Conservation (phyloP, 2,113 vertebrate species). For the Passer domesticus region DNA sequence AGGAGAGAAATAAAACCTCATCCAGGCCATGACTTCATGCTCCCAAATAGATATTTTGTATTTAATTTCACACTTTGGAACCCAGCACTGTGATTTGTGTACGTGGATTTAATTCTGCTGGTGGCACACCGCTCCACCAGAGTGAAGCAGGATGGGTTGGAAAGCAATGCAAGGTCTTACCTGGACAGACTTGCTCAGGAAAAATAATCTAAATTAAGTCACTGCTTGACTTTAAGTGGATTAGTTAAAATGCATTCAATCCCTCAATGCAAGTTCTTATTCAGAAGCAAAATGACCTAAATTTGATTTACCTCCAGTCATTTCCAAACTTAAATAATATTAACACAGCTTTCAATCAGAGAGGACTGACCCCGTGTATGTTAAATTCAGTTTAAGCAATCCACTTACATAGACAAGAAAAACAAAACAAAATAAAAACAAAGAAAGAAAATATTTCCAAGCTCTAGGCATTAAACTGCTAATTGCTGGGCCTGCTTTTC, state of each 20-base stretch:
- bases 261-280: background rate
- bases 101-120: background rate
- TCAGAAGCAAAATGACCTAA: slow-evolving; percentile 23
- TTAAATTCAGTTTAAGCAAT: background rate
- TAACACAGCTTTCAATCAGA: background rate
- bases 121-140: accelerated
- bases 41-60: background rate
- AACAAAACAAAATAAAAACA: background rate
- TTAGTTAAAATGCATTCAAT: slow-evolving; percentile 32
- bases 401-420: background rate
- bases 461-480: background rate
- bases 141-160: background rate
- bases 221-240: slow-evolving; percentile 43
- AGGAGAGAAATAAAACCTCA: background rate
- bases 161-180: background rate
- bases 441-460: background rate
- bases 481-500: background rate
- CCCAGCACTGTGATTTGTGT: background rate
- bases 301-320: slow-evolving; percentile 21
- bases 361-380: background rate
- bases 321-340: slow-evolving; percentile 27
- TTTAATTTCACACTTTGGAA: background rate
- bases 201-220: slow-evolving; percentile 24
- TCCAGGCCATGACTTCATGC: background rate
- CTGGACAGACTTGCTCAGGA: background rate